Evolutionary conservation across 1,140 invertebrate genomes (phyloP), one percentile per base, ranked within the genome.

Genomic region (Ceratina calcarata): DNA sequence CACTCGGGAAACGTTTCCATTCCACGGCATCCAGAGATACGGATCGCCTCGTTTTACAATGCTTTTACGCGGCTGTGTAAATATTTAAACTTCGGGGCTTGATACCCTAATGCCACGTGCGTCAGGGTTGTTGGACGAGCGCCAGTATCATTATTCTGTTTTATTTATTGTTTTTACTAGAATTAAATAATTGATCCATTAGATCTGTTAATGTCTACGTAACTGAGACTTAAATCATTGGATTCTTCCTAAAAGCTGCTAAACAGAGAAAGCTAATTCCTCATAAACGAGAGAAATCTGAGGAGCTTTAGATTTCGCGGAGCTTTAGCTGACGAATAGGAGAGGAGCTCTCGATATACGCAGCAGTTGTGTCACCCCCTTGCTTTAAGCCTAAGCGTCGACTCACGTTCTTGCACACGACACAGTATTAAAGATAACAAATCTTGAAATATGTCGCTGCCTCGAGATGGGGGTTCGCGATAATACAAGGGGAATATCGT

Each of bases 371-470:
- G 57, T 53, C 68, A 51, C 32, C 69, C 32, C 68, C 51, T 60
- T 57, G 57, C 66, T 45, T 79, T 76, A 80, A 83, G 51, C 67
- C 73, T 60, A 70, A 82, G 74, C 83, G 24, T 66, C 61, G 78
- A 37, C 68, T 61, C 70, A 75, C 69, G 79, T 77, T 85, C 69
- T 66, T 58, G 55, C 77, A 58, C 78, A 75, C 74, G 70, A 68
- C 60, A 74, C 70, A 60, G 69, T 58, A 81, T 67, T 49, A 60
- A 78, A 83, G 86, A 86, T 87, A 87, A 86, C 81, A 86, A 86
- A 88, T 87, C 86, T 87, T 87, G 86, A 88, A 88, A 88, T 88
- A 88, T 87, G 83, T 71, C 65, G 49, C 71, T 57, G 65, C 67
- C 27, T 72, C 55, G 67, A 75, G 82, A 61, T 79, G 67, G 84